Base-by-base conservation (phyloP, 2,888 invertebrate genomes). In the Melanotus villosus region DNA sequence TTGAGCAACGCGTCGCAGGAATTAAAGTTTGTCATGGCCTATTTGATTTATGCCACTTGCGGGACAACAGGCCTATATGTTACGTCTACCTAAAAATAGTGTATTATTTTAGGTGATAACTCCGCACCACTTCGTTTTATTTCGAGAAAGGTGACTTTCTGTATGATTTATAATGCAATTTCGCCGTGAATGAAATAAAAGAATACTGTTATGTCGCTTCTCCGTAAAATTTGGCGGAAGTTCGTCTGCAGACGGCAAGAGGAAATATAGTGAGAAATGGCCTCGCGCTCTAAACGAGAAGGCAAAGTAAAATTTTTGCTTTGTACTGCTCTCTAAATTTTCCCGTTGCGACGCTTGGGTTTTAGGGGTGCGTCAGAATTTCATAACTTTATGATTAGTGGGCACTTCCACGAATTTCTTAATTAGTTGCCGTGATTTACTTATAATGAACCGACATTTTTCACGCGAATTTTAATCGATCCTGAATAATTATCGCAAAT, bases 81-180 rank as follows among this genome's bases (percentile, higher is more conserved):
- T 64, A 66, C 47, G 58, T 60, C 45, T 59, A 43, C 59, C 70
- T 67, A 70, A 70, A 70, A 67, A 70, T 70, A 70, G 67, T 56
- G 41, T 59, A 65, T 71, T 71, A 65, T 68, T 66, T 71, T 64
- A 64, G 45, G 58, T 71, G 68, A 70, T 71, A 68, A 60, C 63
- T 34, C 58, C 21, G 21, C 58, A 34, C 65, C 43, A 45, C 59
- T n/a, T 32, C 56, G 56, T 38, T 70, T 70, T 73, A 75, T 75
- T 73, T 73, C 68, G 70, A 70, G 68, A 70, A 73, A 68, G 70
- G 73, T 74, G 68, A 73, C 73, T 73, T 70, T 68, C 71, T 43
- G 60, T 69, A 75, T 76, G 76, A 75, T 76, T 77, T 77, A 76
- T 75, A 65, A 70, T 65, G 71, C 75, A 77, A 77, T 75, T 76